Evolutionary conservation across 2,888 invertebrate species (phyloP), one percentile per base, ranked within the genome.

Genomic region (Eupithecia tripunctaria): DNA sequence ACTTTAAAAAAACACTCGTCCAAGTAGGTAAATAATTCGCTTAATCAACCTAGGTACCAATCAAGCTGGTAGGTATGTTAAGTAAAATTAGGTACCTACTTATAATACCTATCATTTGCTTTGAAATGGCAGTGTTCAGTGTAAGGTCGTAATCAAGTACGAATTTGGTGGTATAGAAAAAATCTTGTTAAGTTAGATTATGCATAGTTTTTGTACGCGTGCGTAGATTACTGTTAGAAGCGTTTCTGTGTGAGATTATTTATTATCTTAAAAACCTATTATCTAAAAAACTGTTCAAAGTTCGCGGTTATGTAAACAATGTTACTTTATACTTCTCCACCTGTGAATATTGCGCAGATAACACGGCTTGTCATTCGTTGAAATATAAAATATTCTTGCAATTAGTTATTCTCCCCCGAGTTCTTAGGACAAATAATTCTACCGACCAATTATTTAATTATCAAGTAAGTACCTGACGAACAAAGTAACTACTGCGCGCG

Each of bases 211-310:
- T 51, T 51, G n/a, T 51, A 10, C 21, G 8, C 2, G 12, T 10
- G 10, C 21, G n/a, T 0, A 47, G 43, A n/a, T 47, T 47, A n/a
- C 1, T 21, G 21, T 21, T 6, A 18, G 18, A 18, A 43, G 12
- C 51, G 21, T 51, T 51, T 51, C 10, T 21, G 51, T 21, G 21
- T 56, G 25, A 56, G 51, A 51, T 21, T 51, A 12, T 18, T 21
- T 51, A 12, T 18, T 21, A 51, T 51, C 21, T 43, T 18, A 18
- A 43, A 15, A 41, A 43, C 41, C 5, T 43, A 43, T 7, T 43
- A n/a, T 43, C n/a, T 43, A 56, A 56, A 56, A 56, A 56, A 12
- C 51, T 25, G 56, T 56, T 56, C 56, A 56, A 25, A 25, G 56
- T 56, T 21, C 56, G 21, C 56, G 25, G 25, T 56, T 56, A 56